Percentiles rank a stretch among this genome's conserved stretches.
Conservation (phyloP, 2,888 invertebrate species). For the Lysandra coridon region DNA sequence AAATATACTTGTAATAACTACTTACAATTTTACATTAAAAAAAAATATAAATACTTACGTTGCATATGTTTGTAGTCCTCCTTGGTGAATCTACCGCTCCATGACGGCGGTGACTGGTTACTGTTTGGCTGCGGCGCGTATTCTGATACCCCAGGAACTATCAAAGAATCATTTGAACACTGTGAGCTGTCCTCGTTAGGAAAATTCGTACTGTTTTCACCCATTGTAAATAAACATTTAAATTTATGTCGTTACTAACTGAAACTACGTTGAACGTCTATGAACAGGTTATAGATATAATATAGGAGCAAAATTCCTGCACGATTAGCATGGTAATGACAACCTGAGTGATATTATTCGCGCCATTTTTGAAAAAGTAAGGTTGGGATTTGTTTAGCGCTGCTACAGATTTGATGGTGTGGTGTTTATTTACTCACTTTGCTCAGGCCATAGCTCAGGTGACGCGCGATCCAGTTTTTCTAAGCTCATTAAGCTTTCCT, state of each 20-base stretch:
- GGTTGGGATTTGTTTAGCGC: neutral
- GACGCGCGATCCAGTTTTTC: constrained; percentile 97
- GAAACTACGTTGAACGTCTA: constrained; percentile 43
- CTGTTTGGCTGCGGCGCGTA: constrained; percentile 84
- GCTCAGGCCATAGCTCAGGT: constrained; percentile 97
- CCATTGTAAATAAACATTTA: constrained; percentile 62
- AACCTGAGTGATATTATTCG: constrained; percentile 61
- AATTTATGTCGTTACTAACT: constrained; percentile 66
- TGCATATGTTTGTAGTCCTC: constrained; percentile 89
- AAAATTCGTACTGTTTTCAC: constrained; percentile 54
- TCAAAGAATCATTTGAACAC: constrained; percentile 62
- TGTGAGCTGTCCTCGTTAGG: constrained; percentile 55
- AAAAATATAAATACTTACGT: constrained; percentile 80
- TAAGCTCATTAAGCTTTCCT: constrained; percentile 90
- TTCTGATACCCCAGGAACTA: constrained; percentile 94
- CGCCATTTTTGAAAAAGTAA: constrained; percentile 71
- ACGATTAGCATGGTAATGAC: constrained; percentile 57
- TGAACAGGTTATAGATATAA: constrained; percentile 40
- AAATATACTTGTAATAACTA: no score
- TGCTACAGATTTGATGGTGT: neutral
- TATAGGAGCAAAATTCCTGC: constrained; percentile 44
- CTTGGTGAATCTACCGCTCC: constrained; percentile 84
- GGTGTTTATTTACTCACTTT: constrained; percentile 83
- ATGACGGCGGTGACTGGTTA: constrained; percentile 82
- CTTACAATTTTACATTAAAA: no score